Evolutionary conservation across 2,113 vertebrate genomes (phyloP).

Genomic region (Phoenicopterus ruber): DNA sequence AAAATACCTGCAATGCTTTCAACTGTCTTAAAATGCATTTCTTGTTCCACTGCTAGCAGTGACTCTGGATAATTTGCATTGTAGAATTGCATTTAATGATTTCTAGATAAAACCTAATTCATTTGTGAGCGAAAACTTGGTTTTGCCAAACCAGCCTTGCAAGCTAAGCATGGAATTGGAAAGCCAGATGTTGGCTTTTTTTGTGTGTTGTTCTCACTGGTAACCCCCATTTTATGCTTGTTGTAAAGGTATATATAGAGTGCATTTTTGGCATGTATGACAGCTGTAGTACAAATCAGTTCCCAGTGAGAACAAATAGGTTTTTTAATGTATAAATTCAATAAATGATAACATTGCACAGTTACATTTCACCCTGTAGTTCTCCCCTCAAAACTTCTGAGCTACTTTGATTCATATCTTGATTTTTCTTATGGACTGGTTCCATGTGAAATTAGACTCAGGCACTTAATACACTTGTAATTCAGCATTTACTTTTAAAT

Average conservation of each 20-base stretch:
- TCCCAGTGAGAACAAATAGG: not conserved
- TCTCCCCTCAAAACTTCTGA: not conserved
- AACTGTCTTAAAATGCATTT: not conserved
- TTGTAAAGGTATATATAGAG: not conserved
- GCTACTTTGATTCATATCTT: not conserved
- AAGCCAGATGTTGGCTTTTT: not conserved
- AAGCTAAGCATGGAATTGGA: not conserved
- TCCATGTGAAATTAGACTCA: slow-evolving; percentile 5
- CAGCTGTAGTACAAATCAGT: not conserved
- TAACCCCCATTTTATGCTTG: not conserved
- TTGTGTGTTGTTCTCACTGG: not conserved
- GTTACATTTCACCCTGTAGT: not conserved
- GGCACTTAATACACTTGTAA: slow-evolving; percentile 24
- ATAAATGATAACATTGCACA: not conserved
- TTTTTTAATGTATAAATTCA: not conserved
- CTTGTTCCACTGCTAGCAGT: not conserved
- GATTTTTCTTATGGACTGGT: not conserved
- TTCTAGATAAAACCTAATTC: not conserved
- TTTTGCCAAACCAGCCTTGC: not conserved
- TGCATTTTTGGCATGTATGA: not conserved
- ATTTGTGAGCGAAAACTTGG: not conserved
- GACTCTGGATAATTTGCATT: not conserved
- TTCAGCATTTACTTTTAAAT: slow-evolving; percentile 33
- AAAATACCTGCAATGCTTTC: not conserved
- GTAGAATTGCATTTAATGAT: not conserved